phyloP scores from a whole-genome alignment of 1,140 invertebrate species.

The Goniozus legneri region DNA sequence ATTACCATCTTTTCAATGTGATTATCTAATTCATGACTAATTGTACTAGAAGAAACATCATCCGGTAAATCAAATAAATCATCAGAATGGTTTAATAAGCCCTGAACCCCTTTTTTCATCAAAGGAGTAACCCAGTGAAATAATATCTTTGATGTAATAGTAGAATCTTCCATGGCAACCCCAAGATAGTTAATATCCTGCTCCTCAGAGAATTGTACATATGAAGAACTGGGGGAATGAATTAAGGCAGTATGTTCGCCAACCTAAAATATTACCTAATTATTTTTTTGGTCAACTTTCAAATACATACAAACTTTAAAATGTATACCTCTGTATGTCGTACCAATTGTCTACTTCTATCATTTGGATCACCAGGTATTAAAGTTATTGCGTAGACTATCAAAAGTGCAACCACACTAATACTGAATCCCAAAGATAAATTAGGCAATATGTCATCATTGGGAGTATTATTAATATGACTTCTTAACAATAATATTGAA shows the following conservation, averaged over 20 bases:
- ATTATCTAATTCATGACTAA: slow-evolving; percentile 60
- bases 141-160: slow-evolving; percentile 69
- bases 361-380: slow-evolving; percentile 52
- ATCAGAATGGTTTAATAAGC: slow-evolving; percentile 68
- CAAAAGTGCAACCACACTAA: slow-evolving; percentile 39
- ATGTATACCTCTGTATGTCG: slow-evolving; percentile 55
- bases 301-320: too few species aligned
- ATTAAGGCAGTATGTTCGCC: slow-evolving; percentile 50
- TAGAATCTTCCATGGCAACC: slow-evolving; percentile 74
- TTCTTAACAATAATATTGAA: slow-evolving; percentile 32
- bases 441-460: slow-evolving; percentile 36
- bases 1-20: slow-evolving; percentile 29
- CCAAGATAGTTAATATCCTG: slow-evolving; percentile 69
- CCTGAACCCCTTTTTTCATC: slow-evolving; percentile 76
- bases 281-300: too few species aligned
- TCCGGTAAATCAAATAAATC: slow-evolving; percentile 85
- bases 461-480: slow-evolving; percentile 31
- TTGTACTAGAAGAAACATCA: slow-evolving; percentile 60
- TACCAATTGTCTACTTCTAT: slow-evolving; percentile 19
- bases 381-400: slow-evolving; percentile 62
- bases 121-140: slow-evolving; percentile 88
- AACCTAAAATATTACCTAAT: slow-evolving; percentile 45
- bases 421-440: slow-evolving; percentile 45
- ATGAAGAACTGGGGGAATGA: slow-evolving; percentile 45
- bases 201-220: slow-evolving; percentile 62